These are phyloP conservation scores for Albula glossodonta DNA, from an alignment of 2,113 vertebrate genomes.

Conservation along the genomic window DNA sequence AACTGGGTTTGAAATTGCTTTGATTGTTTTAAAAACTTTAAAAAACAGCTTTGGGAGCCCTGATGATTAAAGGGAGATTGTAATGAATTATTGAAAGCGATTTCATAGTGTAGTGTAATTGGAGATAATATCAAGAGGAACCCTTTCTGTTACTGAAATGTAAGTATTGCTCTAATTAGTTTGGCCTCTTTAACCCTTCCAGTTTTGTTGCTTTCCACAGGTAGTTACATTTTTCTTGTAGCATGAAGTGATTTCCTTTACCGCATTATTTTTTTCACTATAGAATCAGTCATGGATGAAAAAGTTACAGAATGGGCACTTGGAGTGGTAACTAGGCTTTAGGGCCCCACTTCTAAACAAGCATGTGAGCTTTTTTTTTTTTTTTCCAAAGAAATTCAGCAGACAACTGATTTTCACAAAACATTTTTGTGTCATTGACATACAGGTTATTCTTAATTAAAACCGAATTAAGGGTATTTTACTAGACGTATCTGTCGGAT, in stretches of 20 bases:
- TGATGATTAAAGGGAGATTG: slow-evolving; percentile 29
- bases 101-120: slow-evolving; percentile 25
- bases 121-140: slow-evolving; percentile 28
- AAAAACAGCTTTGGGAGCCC: slow-evolving; percentile 26
- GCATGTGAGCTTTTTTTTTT: too few species aligned
- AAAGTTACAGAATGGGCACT: not conserved
- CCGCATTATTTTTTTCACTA: not conserved
- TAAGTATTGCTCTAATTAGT: slow-evolving; percentile 33
- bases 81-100: slow-evolving; percentile 34
- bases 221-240: not conserved
- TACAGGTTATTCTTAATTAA: not conserved
- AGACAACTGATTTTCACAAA: too few species aligned
- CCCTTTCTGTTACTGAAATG: slow-evolving; percentile 1
- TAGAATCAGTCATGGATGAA: not conserved
- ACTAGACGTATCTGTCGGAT: not conserved
- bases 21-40: slow-evolving; percentile 27
- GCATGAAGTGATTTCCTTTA: not conserved
- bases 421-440: too few species aligned
- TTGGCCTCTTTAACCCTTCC: slow-evolving; percentile 17
- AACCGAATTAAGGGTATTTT: not conserved
- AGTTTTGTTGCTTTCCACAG: not conserved
- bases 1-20: slow-evolving; percentile 27
- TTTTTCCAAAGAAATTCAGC: too few species aligned
- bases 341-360: too few species aligned
- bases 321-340: not conserved